Conservation (phyloP, 2,113 vertebrate genomes). For the Aspidoscelis tigris region DNA sequence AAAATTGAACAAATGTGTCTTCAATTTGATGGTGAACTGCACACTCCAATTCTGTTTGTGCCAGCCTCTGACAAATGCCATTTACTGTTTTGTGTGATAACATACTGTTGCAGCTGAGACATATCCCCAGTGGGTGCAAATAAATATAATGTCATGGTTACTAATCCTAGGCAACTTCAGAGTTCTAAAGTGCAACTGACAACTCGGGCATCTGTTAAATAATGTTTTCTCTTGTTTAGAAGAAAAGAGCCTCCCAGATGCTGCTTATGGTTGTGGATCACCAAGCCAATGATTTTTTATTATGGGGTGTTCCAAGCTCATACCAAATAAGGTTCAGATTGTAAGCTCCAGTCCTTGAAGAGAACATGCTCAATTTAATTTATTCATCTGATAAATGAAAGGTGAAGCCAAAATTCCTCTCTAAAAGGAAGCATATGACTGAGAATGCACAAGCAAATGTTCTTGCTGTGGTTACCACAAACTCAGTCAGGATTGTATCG, state of each 20-base stretch:
- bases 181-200: constrained; percentile 14
- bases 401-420: constrained; percentile 42
- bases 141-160: neutral
- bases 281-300: neutral
- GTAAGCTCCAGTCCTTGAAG: constrained; percentile 34
- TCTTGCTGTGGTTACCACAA: constrained; percentile 31
- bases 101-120: neutral
- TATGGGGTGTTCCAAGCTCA: constrained; percentile 14
- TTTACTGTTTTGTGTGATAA: constrained; percentile 2
- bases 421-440: constrained; percentile 47
- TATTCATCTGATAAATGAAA: constrained; percentile 48
- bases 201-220: constrained; percentile 9
- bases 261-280: neutral
- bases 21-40: neutral
- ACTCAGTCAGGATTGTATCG: neutral
- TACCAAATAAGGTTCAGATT: constrained; percentile 49
- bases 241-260: neutral
- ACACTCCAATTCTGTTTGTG: neutral
- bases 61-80: neutral
- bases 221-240: constrained; percentile 10
- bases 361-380: constrained; percentile 47
- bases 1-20: neutral
- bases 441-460: constrained; percentile 23
- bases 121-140: constrained; percentile 1
- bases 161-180: neutral